A percentile compares a stretch with the other conserved stretches of the same genome.
These are phyloP conservation scores for Tridacna crocea DNA, from an alignment of 2,888 invertebrate species.

Conservation along the genomic window DNA sequence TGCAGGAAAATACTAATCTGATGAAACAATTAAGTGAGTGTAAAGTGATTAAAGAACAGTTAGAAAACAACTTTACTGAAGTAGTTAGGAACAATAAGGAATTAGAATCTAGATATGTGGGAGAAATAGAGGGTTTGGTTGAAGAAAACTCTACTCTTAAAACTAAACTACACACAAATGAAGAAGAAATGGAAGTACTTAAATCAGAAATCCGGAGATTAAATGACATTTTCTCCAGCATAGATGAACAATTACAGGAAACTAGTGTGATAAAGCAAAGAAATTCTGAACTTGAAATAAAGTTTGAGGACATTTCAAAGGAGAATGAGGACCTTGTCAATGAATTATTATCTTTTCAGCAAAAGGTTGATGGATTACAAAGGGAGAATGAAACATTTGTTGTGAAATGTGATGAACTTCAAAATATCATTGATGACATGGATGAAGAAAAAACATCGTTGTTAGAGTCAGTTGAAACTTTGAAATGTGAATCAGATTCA, in stretches of 20 bases:
- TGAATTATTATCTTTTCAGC: conserved; percentile 44
- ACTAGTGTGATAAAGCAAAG: conserved; percentile 45
- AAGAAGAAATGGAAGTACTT: conserved; percentile 54
- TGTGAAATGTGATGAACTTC: conserved; percentile 55
- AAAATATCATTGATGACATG: conserved; percentile 49
- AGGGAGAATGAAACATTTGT: conserved; percentile 50
- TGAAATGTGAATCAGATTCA: conserved; percentile 21
- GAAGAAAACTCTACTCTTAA: conserved; percentile 56
- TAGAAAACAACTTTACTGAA: conserved; percentile 43
- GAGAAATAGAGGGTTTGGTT: conserved; percentile 55
- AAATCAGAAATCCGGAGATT: conserved; percentile 48
- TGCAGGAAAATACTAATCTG: conserved; percentile 22
- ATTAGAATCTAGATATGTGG: conserved; percentile 27
- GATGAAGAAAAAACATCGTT: conserved; percentile 59
- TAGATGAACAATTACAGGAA: conserved; percentile 49
- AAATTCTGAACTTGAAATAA: conserved; percentile 52
- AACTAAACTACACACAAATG: conserved; percentile 46
- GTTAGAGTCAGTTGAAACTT: conserved; percentile 34
- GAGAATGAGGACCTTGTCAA: conserved; percentile 61
- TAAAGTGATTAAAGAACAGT: conserved; percentile 20
- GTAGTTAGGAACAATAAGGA: conserved; percentile 41
- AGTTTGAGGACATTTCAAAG: conserved; percentile 52
- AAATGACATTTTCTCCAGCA: conserved; percentile 48
- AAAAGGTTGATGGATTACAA: conserved; percentile 35
- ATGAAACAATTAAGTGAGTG: background rate